Conservation (phyloP, 2,888 invertebrate species). For the Sycophila texana region DNA sequence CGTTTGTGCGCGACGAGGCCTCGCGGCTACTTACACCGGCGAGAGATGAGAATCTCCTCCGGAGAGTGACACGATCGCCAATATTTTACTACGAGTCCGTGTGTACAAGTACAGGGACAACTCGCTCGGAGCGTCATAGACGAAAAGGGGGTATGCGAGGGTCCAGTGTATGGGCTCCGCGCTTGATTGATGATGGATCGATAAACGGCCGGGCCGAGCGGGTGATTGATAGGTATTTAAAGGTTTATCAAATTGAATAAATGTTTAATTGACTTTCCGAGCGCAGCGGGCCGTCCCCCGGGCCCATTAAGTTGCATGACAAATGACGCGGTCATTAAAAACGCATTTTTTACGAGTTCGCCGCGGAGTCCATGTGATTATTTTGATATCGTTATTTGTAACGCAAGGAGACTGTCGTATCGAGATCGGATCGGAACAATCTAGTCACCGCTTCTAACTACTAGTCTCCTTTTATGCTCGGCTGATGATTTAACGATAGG, state of each 20-base stretch:
- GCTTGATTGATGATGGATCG: constrained; percentile 46
- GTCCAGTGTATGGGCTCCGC: not conserved
- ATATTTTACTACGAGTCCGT: constrained; percentile 10
- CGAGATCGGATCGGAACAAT: not conserved
- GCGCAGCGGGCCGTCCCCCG: not conserved
- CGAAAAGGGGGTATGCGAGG: not conserved
- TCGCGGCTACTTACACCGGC: not conserved
- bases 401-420: not conserved
- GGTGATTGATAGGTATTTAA: constrained; percentile 53
- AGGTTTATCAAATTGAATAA: constrained; percentile 48
- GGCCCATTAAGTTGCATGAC: constrained; percentile 31
- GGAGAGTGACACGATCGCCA: constrained; percentile 2
- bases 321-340: constrained; percentile 37
- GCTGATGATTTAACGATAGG: not conserved
- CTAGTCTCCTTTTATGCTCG: not conserved
- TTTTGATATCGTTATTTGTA: constrained; percentile 12
- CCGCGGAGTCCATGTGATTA: not conserved
- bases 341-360: constrained; percentile 15
- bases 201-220: not conserved
- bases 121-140: not conserved
- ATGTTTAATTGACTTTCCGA: constrained; percentile 38
- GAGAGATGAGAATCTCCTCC: not conserved
- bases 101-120: not conserved
- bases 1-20: not conserved
- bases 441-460: not conserved